Evolutionary conservation across 2,888 invertebrate species (phyloP).

Genomic region (Trachelus troglodyta): DNA sequence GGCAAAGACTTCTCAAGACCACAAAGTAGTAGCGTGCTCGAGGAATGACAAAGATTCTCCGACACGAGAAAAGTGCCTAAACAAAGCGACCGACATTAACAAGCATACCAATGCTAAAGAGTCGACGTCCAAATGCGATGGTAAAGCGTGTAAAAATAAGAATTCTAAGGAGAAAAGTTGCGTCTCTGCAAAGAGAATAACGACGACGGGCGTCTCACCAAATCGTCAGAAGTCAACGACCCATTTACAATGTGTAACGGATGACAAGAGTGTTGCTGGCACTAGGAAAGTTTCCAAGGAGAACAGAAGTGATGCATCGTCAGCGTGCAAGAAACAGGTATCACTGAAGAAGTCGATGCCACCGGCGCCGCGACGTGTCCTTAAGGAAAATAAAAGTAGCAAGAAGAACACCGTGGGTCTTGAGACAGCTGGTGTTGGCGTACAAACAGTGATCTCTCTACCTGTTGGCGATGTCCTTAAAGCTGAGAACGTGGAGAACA

Average conservation of each 20-base stretch:
- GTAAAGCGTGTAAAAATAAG: conserved; percentile 39
- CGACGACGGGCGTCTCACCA: conserved; percentile 15
- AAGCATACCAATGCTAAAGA: conserved; percentile 66
- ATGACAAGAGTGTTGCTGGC: conserved; percentile 27
- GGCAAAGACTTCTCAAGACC: conserved; percentile 30
- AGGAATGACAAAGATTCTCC: conserved; percentile 31
- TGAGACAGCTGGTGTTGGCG: conserved; percentile 34
- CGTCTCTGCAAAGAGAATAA: conserved; percentile 23
- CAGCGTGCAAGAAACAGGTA: conserved; percentile 33
- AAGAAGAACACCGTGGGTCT: conserved; percentile 46
- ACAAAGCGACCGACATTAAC: conserved; percentile 67
- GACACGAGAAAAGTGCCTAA: conserved; percentile 54
- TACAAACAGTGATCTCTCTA: conserved; percentile 53
- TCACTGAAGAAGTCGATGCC: conserved; percentile 31
- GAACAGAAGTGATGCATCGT: conserved; percentile 44
- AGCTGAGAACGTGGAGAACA: conserved; percentile 41
- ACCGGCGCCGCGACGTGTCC: conserved; percentile 46
- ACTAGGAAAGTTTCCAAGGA: conserved; percentile 51
- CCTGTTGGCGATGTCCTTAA: conserved; percentile 51
- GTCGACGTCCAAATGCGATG: conserved; percentile 50
- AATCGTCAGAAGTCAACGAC: conserved; percentile 37
- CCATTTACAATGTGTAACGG: conserved; percentile 26
- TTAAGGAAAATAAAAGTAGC: conserved; percentile 61
- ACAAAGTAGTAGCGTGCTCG: conserved; percentile 22
- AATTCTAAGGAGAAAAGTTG: conserved; percentile 47